phyloP scores from a whole-genome alignment of 2,113 vertebrate species.

The Cheilinus undulatus region DNA sequence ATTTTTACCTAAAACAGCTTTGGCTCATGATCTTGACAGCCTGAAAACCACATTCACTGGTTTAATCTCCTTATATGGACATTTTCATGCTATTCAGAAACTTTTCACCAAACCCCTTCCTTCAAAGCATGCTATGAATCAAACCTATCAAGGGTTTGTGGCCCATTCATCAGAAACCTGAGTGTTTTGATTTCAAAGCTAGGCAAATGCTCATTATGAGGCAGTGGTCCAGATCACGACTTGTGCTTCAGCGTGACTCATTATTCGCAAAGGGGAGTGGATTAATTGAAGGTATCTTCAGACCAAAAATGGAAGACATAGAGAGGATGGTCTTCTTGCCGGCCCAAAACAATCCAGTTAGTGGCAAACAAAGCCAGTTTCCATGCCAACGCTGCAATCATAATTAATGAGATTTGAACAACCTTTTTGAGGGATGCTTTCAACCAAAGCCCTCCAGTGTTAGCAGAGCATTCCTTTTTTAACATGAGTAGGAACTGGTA shows the following conservation, averaged over 20 bases:
- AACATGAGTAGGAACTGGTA: conserved; percentile 42
- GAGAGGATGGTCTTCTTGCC: neutral
- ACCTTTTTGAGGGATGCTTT: conserved; percentile 32
- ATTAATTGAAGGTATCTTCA: conserved; percentile 14
- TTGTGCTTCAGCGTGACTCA: conserved; percentile 21
- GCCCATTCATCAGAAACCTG: neutral
- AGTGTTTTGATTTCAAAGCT: conserved; percentile 10
- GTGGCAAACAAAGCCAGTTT: conserved; percentile 31
- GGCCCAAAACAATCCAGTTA: conserved; percentile 32
- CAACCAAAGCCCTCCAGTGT: conserved; percentile 19
- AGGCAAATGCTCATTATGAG: conserved; percentile 14
- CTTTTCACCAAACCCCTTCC: neutral
- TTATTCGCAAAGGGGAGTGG: neutral
- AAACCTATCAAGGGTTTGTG: neutral
- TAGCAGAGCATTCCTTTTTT: conserved; percentile 40
- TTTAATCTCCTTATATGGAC: neutral
- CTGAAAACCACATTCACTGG: neutral
- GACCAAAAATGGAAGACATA: neutral
- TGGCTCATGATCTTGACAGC: no score
- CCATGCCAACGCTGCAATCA: conserved; percentile 38
- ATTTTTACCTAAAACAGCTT: no score
- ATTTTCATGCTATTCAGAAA: neutral
- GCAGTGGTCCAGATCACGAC: conserved; percentile 23
- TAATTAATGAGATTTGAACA: conserved; percentile 27
- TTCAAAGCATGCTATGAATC: neutral